Percentiles rank a stretch among this genome's conserved stretches.
These are phyloP conservation scores for Epinotia nisella DNA, from an alignment of 2,888 invertebrate genomes.

Conservation along the genomic window DNA sequence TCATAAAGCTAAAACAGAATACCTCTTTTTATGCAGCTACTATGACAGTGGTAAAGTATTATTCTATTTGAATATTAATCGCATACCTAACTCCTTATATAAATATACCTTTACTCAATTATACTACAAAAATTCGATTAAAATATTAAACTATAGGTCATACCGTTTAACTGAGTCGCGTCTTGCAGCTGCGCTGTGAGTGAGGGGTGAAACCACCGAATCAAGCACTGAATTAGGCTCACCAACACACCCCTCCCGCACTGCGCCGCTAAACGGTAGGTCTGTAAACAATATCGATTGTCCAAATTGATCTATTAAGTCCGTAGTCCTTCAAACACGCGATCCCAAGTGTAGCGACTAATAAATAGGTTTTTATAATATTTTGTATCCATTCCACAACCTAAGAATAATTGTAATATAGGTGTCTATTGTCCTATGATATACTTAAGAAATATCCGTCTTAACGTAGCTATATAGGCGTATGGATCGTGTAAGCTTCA, in stretches of 20 bases:
- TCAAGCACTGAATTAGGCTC: background rate
- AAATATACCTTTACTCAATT: conserved; percentile 36
- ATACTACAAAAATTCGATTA: conserved; percentile 25
- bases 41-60: conserved; percentile 4
- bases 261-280: background rate
- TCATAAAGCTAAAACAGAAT: background rate
- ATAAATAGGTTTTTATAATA: conserved; percentile 72
- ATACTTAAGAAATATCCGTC: conserved; percentile 79
- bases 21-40: background rate
- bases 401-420: conserved; percentile 75
- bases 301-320: conserved; percentile 17
- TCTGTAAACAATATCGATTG: conserved; percentile 18
- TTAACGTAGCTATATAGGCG: conserved; percentile 76
- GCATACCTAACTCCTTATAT: conserved; percentile 25
- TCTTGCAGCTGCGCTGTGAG: no score
- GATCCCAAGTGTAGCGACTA: conserved; percentile 45
- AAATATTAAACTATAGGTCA: conserved; percentile 12
- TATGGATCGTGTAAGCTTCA: conserved; percentile 34
- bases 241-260: background rate
- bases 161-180: background rate
- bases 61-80: conserved; percentile 22
- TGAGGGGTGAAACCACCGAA: background rate
- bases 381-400: conserved; percentile 82
- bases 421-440: conserved; percentile 77
- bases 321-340: conserved; percentile 28